Evolutionary conservation across 2,888 invertebrate genomes (phyloP), one percentile per base, ranked within the genome.

Genomic region (Acanthopleura granulata): DNA sequence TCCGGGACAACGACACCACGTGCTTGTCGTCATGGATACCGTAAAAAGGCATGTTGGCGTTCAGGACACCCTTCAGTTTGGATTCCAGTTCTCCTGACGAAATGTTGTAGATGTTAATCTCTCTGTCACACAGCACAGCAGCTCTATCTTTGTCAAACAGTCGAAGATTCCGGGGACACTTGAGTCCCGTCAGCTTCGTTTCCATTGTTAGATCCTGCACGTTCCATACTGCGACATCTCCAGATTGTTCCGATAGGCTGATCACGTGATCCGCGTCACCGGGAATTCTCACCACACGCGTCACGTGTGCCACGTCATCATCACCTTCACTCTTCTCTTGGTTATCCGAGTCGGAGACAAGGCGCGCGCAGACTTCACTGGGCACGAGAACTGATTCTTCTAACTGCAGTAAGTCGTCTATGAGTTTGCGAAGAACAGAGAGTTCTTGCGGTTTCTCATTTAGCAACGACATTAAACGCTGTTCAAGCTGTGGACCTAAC

Each of bases 21-120:
- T 96, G 96, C 73, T 93, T 93, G 73, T 93, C 91, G 91, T 95
- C 95, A 89, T 96, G 95, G 15, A 96, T 92, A 0, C 95, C 96
- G 91, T 94, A 97, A 90, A 94, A 96, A 76, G 96, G 96, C 96
- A 96, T 95, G 91, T 95, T 96, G 90, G 96, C 96, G 92, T 96
- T 96, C 95, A 96, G 96, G 49, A 96, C 95, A 62, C 91, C 90
- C 87, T 95, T 95, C 70, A 96, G 90, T 62, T 95, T 94, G 16
- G 94, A 94, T 85, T 94, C 86, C 89, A 94, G 93, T 27, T 83
- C 83, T 1, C 95, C 96, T 90, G 94, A 93, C 85, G 96, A 94
- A 74, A 96, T 91, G 90, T 96, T 94, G 85, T 95, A 95, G 62
- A 96, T 93, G 83, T 94, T 92, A 49, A 97, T 93, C 89, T 96